A percentile compares a stretch with the other conserved stretches of the same genome.
Evolutionary conservation across 1,140 invertebrate genomes (phyloP).

Genomic region (Chionoecetes opilio): DNA sequence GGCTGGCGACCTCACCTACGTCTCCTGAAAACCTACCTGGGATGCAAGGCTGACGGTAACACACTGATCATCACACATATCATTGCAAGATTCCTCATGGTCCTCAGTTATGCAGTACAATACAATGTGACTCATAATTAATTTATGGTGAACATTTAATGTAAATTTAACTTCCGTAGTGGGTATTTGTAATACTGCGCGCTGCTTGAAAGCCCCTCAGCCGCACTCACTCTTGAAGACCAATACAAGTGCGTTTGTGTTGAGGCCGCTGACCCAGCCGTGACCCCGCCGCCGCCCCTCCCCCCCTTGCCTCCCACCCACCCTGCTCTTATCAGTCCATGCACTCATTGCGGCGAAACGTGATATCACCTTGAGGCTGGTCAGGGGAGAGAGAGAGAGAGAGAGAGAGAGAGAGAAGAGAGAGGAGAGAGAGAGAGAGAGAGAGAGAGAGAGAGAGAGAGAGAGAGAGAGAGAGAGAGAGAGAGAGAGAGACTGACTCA

Average conservation of each 20-base stretch:
- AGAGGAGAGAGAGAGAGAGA: not conserved
- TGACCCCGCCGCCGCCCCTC: not conserved
- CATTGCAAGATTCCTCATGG: too few relatives aligned
- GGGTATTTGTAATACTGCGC: too few relatives aligned
- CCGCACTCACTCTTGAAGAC: not conserved
- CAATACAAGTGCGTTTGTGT: not conserved
- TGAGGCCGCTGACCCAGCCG: not conserved
- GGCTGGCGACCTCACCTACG: too few relatives aligned
- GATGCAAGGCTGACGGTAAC: too few relatives aligned
- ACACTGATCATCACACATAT: too few relatives aligned
- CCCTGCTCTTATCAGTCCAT: not conserved
- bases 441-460: not conserved
- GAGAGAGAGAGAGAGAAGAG: not conserved
- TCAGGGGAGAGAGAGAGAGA: conserved; percentile 9
- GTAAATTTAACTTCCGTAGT: too few relatives aligned
- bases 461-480: not conserved
- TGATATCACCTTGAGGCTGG: not conserved
- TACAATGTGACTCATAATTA: too few relatives aligned
- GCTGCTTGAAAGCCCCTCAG: not conserved
- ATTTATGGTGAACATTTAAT: too few relatives aligned
- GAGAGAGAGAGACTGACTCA: not conserved
- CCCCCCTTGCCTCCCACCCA: not conserved
- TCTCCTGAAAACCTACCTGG: too few relatives aligned
- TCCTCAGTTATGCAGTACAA: too few relatives aligned
- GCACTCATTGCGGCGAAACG: not conserved